These are phyloP conservation scores for Cinclus mexicanus DNA, from an alignment of 2,113 vertebrate genomes.

Conservation along the genomic window DNA sequence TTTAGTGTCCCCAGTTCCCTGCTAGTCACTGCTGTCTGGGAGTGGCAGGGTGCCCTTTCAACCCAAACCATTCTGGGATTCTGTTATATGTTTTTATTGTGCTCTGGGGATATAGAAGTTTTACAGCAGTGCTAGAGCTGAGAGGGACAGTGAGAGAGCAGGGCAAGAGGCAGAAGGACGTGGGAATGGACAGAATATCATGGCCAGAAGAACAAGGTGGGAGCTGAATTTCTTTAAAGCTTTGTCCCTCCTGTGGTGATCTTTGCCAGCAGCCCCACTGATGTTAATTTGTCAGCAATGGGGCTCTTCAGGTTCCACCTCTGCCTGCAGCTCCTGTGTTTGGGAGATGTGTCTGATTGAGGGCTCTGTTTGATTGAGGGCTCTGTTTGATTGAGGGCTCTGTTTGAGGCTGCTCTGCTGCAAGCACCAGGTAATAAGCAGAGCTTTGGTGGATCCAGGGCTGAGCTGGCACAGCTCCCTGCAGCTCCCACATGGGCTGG, in stretches of 20 bases:
- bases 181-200: neutral
- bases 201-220: rapidly evolving
- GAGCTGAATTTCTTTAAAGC: neutral
- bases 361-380: neutral
- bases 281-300: neutral
- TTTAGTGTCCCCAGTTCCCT: neutral
- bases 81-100: rapidly evolving
- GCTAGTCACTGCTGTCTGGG: neutral
- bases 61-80: neutral
- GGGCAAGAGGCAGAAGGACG: neutral
- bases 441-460: no score
- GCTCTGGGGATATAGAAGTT: rapidly evolving
- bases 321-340: neutral
- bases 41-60: neutral
- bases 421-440: no score
- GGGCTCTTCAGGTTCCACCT: neutral
- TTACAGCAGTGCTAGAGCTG: rapidly evolving
- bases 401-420: neutral
- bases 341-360: neutral
- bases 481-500: neutral
- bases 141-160: neutral
- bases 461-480: no score
- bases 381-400: neutral
- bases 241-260: neutral
- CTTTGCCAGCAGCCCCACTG: neutral